Conservation (phyloP, 1,140 invertebrate genomes). For the Heliconius eleuchia region DNA sequence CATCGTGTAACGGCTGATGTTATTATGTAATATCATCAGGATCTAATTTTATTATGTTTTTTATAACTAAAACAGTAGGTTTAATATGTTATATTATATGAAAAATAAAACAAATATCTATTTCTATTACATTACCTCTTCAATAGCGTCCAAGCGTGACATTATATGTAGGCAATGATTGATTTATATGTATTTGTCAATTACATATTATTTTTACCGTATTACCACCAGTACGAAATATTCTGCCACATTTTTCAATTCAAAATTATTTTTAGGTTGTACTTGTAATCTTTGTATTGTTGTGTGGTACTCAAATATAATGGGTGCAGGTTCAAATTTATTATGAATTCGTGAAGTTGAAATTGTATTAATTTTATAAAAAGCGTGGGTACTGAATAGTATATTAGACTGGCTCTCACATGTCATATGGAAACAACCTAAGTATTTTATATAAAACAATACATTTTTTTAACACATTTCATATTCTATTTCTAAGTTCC, state of each 20-base stretch:
- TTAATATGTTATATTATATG: neutral
- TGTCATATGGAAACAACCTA: too few species aligned
- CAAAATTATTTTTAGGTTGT: neutral
- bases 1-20: neutral
- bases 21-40: neutral
- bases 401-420: too few species aligned
- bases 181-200: neutral
- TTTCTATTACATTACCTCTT: neutral
- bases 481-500: too few species aligned
- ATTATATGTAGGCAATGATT: constrained; percentile 8
- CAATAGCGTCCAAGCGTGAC: neutral
- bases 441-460: too few species aligned
- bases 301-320: neutral
- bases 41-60: neutral
- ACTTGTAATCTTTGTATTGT: neutral
- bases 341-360: too few species aligned
- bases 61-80: neutral
- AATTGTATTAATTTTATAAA: too few species aligned
- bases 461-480: too few species aligned
- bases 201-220: neutral
- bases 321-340: too few species aligned
- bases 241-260: neutral
- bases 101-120: neutral
- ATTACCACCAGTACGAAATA: neutral
- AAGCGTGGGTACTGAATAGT: too few species aligned